A percentile compares a stretch with the other conserved stretches of the same genome.
Evolutionary conservation across 2,888 invertebrate species (phyloP).

Genomic region (Atethmia centrago): DNA sequence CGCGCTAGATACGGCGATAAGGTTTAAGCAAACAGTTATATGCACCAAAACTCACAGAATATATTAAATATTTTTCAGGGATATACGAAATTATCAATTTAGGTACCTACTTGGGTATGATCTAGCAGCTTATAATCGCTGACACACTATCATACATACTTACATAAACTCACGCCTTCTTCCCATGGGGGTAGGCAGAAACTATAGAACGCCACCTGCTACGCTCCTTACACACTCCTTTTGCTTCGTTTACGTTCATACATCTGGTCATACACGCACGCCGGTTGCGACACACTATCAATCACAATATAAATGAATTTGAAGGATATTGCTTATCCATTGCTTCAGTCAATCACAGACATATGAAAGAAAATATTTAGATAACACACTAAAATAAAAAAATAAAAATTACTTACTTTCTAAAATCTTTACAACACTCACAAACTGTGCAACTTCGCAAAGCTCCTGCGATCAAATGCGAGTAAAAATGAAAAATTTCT

Average conservation of each 20-base stretch:
- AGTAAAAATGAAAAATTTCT: constrained; percentile 53
- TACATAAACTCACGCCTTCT: no score
- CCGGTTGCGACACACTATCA: no score
- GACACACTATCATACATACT: no score
- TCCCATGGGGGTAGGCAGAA: no score
- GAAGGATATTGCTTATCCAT: no score
- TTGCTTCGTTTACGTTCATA: no score
- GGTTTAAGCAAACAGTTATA: background rate
- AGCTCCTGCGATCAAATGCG: constrained; percentile 63
- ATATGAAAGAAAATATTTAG: background rate
- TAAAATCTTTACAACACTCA: constrained; percentile 38
- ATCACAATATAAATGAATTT: no score
- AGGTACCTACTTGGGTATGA: no score
- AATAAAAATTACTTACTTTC: constrained; percentile 40
- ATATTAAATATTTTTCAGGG: background rate
- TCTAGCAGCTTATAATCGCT: no score
- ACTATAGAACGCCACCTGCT: no score
- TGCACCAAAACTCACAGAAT: background rate
- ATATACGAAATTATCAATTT: background rate
- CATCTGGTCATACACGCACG: no score
- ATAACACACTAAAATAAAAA: background rate
- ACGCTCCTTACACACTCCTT: no score
- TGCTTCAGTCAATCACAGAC: background rate
- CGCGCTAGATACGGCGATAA: background rate
- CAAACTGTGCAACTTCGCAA: constrained; percentile 42